Conservation (phyloP, 2,113 vertebrate genomes). For the Isurus oxyrinchus region DNA sequence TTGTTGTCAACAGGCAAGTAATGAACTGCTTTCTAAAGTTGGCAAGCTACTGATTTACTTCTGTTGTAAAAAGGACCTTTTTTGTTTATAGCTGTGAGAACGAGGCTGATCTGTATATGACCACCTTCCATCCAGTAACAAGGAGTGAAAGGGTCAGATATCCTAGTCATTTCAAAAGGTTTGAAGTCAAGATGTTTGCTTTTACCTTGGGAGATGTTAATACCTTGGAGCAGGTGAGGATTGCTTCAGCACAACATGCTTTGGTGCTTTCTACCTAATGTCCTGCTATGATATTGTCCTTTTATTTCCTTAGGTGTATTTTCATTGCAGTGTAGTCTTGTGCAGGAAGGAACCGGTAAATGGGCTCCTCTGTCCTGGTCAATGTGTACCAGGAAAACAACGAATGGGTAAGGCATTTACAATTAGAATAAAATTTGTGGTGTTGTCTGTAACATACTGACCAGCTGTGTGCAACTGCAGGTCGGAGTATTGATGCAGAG, state of each 20-base stretch:
- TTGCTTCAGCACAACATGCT: rapidly evolving
- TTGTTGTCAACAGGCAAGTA: slow-evolving; percentile 49
- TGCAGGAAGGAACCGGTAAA: slow-evolving; percentile 43
- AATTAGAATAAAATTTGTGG: background rate
- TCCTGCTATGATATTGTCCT: background rate
- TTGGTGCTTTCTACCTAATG: background rate
- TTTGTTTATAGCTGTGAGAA: slow-evolving; percentile 48
- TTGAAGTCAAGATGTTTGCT: slow-evolving; percentile 54
- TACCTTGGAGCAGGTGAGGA: slow-evolving; percentile 45
- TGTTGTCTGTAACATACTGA: background rate
- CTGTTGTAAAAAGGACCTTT: too few species aligned
- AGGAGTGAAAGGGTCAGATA: slow-evolving; percentile 43
- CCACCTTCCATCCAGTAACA: slow-evolving; percentile 44
- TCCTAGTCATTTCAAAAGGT: slow-evolving; percentile 53
- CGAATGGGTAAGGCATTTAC: slow-evolving; percentile 45
- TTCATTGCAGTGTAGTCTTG: slow-evolving; percentile 53
- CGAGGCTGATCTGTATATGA: slow-evolving; percentile 43
- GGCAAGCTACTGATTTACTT: background rate
- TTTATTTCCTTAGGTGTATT: slow-evolving; percentile 46
- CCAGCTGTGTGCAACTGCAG: slow-evolving; percentile 40
- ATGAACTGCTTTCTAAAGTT: background rate
- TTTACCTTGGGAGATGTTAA: slow-evolving; percentile 43
- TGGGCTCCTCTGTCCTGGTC: slow-evolving; percentile 42
- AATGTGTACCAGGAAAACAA: slow-evolving; percentile 45
- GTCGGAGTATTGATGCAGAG: slow-evolving; percentile 24